Evolutionary conservation across 2,888 invertebrate species (phyloP), one percentile per base, ranked within the genome.

Genomic region (Temnothorax unifasciatus): DNA sequence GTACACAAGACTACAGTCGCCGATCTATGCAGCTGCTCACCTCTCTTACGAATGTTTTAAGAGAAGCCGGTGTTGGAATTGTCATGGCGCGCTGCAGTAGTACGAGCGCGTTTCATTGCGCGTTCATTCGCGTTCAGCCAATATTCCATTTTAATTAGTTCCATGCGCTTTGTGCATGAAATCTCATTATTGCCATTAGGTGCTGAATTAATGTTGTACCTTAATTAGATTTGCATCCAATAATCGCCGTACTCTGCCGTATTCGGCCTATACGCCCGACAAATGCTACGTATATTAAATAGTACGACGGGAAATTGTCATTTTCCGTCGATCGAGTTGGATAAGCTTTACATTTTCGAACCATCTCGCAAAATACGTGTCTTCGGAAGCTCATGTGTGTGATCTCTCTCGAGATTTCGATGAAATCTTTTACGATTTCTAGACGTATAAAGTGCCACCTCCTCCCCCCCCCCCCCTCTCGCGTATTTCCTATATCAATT

Each of bases 111-210:
- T 81, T 81, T 71, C 79, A 71, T 50, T 59, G 69, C 77, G 57
- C 79, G 38, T 69, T 59, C 69, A 69, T 34, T 69, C 79, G 59
- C 69, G 69, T 50, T 71, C 79, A 81, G 79, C 79, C 79, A 81
- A 81, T 81, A 81, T 81, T 81, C 71, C 79, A 81, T 81, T 81
- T 81, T 81, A 81, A 81, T 81, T 81, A 81, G 79, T 81, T 81
- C 71, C 79, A 81, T 81, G 79, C 71, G 79, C 79, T 81, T 81
- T 81, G 79, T 81, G 79, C 79, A 81, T 81, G 79, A 81, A 81
- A 81, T 81, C 79, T 81, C 79, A 81, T 81, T 81, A 81, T 59
- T 81, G 71, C 79, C 79, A 81, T 81, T 69, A 81, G 71, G 71
- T 61, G 47, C 79, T 61, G 71, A 81, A 81, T 81, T 81, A 81